phyloP scores from a whole-genome alignment of 2,888 invertebrate genomes.

The Liposcelis brunnea region DNA sequence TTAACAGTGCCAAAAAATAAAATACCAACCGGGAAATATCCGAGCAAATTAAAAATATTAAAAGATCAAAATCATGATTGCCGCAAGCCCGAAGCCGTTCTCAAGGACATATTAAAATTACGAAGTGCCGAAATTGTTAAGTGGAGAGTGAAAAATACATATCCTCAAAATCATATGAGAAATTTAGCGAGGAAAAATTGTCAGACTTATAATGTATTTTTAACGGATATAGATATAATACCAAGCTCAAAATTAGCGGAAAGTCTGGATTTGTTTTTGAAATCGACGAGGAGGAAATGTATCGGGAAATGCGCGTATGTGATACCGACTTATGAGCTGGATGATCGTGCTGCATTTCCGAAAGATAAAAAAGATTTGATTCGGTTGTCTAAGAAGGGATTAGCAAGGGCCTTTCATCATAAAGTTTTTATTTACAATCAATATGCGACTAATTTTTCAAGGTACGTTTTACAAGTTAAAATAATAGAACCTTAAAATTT shows the following conservation, averaged over 20 bases:
- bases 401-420: conserved; percentile 77
- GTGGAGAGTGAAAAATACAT: conserved; percentile 59
- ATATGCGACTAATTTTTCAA: conserved; percentile 76
- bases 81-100: conserved; percentile 43
- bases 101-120: conserved; percentile 39
- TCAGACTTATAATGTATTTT: conserved; percentile 59
- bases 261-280: conserved; percentile 49
- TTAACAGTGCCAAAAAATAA: conserved; percentile 48
- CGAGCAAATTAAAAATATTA: conserved; percentile 22
- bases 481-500: background rate
- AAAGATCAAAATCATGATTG: conserved; percentile 35
- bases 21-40: conserved; percentile 23
- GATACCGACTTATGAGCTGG: conserved; percentile 78
- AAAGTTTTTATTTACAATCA: conserved; percentile 87
- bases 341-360: conserved; percentile 53
- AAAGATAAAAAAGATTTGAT: conserved; percentile 62
- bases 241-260: conserved; percentile 58
- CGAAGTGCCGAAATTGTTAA: conserved; percentile 43
- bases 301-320: conserved; percentile 65
- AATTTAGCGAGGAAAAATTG: conserved; percentile 76
- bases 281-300: conserved; percentile 21
- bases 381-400: conserved; percentile 54
- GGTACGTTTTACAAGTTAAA: conserved; percentile 45
- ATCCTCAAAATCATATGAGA: conserved; percentile 78
- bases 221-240: conserved; percentile 78